A percentile compares a stretch with the other conserved stretches of the same genome.
Evolutionary conservation across 2,113 vertebrate genomes (phyloP).

Genomic region (Passer domesticus): DNA sequence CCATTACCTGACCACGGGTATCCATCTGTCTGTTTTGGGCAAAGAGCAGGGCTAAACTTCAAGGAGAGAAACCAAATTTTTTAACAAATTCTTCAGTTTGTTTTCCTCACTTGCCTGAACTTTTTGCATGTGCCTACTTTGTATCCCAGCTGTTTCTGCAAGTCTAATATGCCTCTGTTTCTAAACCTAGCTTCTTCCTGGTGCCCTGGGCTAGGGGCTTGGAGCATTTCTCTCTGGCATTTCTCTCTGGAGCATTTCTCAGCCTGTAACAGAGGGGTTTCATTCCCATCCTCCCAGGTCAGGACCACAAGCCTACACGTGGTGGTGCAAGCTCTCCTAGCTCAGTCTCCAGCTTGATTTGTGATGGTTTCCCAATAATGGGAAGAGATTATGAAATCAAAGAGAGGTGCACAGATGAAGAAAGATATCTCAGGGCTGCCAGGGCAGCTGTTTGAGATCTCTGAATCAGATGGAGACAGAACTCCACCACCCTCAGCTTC

Average conservation of each 20-base stretch:
- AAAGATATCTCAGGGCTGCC: constrained; percentile 47
- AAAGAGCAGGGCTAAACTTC: background rate
- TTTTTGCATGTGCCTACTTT: background rate
- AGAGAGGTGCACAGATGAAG: constrained; percentile 24
- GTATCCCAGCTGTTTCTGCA: background rate
- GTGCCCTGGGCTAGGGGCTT: background rate
- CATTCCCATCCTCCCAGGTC: background rate
- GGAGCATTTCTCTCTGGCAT: background rate
- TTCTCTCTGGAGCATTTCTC: background rate
- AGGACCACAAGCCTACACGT: background rate
- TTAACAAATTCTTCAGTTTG: background rate
- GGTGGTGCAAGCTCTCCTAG: constrained; percentile 14
- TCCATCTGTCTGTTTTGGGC: background rate
- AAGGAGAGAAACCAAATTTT: background rate
- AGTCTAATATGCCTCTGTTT: background rate
- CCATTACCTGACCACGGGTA: background rate
- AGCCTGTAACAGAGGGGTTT: background rate
- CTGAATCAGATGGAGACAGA: constrained; percentile 56
- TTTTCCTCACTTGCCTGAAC: background rate
- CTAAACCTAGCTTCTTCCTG: background rate
- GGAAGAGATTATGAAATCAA: constrained; percentile 62
- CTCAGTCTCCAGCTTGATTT: background rate
- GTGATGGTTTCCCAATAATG: constrained; percentile 53
- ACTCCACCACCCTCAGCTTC: constrained; percentile 39
- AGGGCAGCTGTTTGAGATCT: constrained; percentile 57